These are phyloP conservation scores for Magallana gigas DNA, from an alignment of 1,140 invertebrate genomes.

Conservation along the genomic window DNA sequence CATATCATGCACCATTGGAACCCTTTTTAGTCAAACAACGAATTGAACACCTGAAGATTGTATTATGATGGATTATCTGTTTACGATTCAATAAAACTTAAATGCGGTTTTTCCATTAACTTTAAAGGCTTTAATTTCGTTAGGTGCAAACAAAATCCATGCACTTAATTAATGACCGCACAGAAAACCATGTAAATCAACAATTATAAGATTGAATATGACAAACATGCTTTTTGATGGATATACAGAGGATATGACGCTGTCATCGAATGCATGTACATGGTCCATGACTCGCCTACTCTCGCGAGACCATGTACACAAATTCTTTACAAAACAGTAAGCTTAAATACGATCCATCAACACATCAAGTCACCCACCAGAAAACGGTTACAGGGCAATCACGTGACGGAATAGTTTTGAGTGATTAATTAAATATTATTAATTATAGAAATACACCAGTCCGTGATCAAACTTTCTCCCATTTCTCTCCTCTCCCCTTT, in stretches of 20 bases:
- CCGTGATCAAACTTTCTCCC: neutral
- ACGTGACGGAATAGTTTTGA: conserved; percentile 5
- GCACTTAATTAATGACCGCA: neutral
- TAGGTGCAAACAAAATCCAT: neutral
- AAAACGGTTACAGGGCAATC: neutral
- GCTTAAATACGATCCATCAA: neutral
- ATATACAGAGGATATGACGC: neutral
- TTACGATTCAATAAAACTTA: too few relatives aligned
- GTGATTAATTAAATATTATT: neutral
- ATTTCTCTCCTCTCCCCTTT: neutral
- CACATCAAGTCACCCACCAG: neutral
- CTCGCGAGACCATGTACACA: neutral
- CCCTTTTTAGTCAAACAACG: too few relatives aligned
- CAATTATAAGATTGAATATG: too few relatives aligned
- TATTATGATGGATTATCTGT: too few relatives aligned
- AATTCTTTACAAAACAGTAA: conserved; percentile 39
- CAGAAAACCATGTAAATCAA: too few relatives aligned
- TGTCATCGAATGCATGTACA: neutral
- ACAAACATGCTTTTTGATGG: neutral
- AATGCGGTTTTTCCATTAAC: neutral
- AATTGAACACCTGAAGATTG: too few relatives aligned
- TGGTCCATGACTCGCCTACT: neutral
- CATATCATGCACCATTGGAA: too few relatives aligned
- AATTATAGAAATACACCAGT: neutral
- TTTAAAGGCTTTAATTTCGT: neutral